A percentile compares a stretch with the other conserved stretches of the same genome.
These are phyloP conservation scores for Torymus auratus DNA, from an alignment of 2,888 invertebrate species.

Conservation along the genomic window DNA sequence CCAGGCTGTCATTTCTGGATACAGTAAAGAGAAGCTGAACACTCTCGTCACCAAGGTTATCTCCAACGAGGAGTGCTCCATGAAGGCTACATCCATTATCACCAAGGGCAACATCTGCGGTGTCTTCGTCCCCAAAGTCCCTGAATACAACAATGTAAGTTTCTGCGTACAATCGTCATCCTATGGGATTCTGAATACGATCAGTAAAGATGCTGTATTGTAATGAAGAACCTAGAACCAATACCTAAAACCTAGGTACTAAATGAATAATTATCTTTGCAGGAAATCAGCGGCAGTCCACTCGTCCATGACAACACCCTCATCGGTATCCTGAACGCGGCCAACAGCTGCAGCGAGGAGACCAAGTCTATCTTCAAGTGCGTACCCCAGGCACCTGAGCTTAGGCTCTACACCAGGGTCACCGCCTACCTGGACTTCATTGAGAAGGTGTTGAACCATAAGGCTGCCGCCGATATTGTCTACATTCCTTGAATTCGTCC, in stretches of 20 bases:
- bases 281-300: conserved; percentile 27
- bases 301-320: conserved; percentile 29
- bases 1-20: background rate
- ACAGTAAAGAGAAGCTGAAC: conserved; percentile 5
- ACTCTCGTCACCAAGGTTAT: conserved; percentile 1
- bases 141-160: background rate
- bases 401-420: conserved; percentile 33
- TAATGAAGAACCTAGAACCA: background rate
- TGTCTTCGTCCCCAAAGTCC: background rate
- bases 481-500: background rate
- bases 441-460: conserved; percentile 18
- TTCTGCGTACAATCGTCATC: no score
- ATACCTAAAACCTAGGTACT: background rate
- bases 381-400: background rate
- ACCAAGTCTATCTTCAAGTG: background rate
- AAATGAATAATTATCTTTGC: background rate
- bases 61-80: conserved; percentile 29
- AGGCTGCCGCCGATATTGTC: conserved; percentile 10
- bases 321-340: conserved; percentile 21
- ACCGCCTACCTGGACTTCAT: conserved; percentile 33
- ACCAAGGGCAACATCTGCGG: conserved; percentile 25
- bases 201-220: no score
- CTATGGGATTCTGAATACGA: no score
- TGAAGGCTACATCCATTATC: conserved; percentile 18
- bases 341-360: background rate